These are phyloP conservation scores for Sorex maritimensis DNA, from an alignment of 2,797 vertebrate genomes.

Conservation along the genomic window DNA sequence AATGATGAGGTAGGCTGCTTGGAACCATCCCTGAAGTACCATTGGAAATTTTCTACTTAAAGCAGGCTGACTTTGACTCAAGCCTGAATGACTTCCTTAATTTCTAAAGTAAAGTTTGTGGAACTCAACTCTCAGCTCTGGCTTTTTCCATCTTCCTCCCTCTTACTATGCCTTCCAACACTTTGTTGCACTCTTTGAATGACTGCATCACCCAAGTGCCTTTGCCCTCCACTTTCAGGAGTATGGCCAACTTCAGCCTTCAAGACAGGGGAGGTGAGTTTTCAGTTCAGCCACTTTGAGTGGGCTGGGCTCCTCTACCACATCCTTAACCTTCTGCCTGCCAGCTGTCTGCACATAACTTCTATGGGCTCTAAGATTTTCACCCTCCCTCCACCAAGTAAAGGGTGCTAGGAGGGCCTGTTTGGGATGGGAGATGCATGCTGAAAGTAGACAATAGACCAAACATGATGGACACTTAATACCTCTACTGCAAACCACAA, in stretches of 20 bases:
- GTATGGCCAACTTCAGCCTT: background rate
- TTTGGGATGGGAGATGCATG: too few relatives aligned
- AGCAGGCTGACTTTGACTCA: fast-evolving
- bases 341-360: background rate
- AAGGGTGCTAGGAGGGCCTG: too few relatives aligned
- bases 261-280: too few relatives aligned
- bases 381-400: too few relatives aligned
- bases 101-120: too few relatives aligned
- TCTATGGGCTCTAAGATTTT: background rate
- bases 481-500: too few relatives aligned
- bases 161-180: background rate
- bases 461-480: too few relatives aligned
- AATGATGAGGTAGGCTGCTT: too few relatives aligned
- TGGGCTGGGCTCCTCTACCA: background rate
- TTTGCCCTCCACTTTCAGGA: background rate
- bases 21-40: background rate
- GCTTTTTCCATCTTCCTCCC: background rate
- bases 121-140: background rate
- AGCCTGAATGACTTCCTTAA: background rate
- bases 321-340: background rate
- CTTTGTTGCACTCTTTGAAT: background rate
- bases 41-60: background rate
- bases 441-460: too few relatives aligned
- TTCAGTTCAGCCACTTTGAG: background rate
- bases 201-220: fast-evolving